Evolutionary conservation across 1,140 invertebrate species (phyloP).

Genomic region (Cherax quadricarinatus): DNA sequence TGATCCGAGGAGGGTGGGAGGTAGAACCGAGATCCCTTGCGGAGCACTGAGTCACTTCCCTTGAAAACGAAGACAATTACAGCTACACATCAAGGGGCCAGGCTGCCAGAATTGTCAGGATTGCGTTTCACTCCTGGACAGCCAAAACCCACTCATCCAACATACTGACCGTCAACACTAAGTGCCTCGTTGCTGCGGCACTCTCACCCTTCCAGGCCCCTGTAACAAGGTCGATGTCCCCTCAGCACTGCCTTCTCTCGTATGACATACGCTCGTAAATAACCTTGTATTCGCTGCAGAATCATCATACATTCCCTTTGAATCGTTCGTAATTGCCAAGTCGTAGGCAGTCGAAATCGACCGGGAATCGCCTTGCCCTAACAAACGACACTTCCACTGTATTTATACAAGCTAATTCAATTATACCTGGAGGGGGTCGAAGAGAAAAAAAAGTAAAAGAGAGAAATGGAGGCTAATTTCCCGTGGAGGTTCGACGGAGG

Average conservation of each 20-base stretch:
- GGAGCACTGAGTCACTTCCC: no score
- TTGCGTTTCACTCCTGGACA: neutral
- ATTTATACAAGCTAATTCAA: constrained; percentile 19
- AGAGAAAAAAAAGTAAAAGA: neutral
- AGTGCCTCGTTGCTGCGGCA: neutral
- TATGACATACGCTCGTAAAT: neutral
- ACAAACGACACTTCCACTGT: neutral
- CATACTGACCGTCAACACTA: neutral
- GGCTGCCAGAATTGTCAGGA: neutral
- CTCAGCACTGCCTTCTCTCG: neutral
- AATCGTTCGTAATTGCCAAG: neutral
- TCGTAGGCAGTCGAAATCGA: neutral
- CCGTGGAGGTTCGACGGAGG: neutral
- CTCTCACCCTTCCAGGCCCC: neutral
- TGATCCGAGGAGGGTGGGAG: no score
- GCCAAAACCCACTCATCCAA: neutral
- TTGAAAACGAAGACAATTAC: no score
- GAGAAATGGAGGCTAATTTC: neutral
- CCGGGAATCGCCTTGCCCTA: neutral
- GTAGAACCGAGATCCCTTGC: no score
- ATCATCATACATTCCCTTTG: constrained; percentile 8
- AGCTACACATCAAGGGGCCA: no score
- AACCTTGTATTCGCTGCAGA: neutral
- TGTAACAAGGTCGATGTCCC: neutral
- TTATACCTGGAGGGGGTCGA: neutral